Evolutionary conservation across 2,113 vertebrate species (phyloP), one percentile per base, ranked within the genome.

Genomic region (Dolichotis patagonum): DNA sequence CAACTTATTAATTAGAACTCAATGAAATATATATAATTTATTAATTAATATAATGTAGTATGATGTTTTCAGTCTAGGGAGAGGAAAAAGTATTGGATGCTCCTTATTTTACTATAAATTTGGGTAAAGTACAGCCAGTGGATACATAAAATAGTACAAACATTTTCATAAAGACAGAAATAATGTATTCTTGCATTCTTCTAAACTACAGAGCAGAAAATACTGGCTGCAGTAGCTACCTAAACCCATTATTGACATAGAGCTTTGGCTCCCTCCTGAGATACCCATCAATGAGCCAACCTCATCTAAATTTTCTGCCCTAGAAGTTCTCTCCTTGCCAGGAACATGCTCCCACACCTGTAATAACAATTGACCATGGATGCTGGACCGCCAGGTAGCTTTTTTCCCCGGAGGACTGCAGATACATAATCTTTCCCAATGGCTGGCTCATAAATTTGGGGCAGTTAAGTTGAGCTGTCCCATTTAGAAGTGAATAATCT

Each of bases 401-500:
- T 84, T 87, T 96, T 95, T 95, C 77, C 95, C 94, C 71, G 56
- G 69, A 89, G 77, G 71, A 92, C 78, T 77, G 73, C 65, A 95
- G 77, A 85, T 88, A 83, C 78, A 95, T 85, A 88, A 94, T 96
- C 95, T 95, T 96, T 73, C 91, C 94, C 82, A 88, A 63, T 77
- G 81, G 77, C 96, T 96, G 95, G 88, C 56, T 95, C 97, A 98
- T 98, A 97, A 97, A 97, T 97, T 96, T 6, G 1, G 75, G 88
- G 84, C 58, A 54, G 89, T 94, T 95, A 86, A 86, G 95, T 86
- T 67, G 93, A 90, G 87, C 94, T 97, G 96, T 97, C 95, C 97
- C 85, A 95, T 97, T 97, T 97, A 97, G 85, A 97, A 96, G 88
- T 97, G 94, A 98, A 95, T 96, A 96, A 97, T 97, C 69, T 82